phyloP scores from a whole-genome alignment of 2,113 vertebrate species.

The Onychorhynchus coronatus region DNA sequence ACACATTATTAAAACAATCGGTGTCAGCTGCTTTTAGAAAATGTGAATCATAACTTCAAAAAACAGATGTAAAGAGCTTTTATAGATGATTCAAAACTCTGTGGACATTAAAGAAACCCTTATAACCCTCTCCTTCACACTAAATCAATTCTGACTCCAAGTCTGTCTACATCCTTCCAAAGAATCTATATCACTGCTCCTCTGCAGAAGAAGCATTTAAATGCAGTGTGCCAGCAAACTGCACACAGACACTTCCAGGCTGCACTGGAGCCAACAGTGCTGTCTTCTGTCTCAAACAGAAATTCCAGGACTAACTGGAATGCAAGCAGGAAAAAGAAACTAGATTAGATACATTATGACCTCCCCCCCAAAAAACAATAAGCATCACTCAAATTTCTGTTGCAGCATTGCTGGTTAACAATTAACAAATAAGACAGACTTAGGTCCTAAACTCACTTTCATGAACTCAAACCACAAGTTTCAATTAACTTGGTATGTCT shows the following conservation, averaged over 20 bases:
- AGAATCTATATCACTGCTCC: neutral
- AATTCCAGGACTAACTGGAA: neutral
- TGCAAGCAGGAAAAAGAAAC: neutral
- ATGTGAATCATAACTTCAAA: constrained; percentile 12
- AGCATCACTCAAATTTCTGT: neutral
- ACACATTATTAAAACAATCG: neutral
- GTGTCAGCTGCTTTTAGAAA: neutral
- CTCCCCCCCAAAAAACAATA: neutral
- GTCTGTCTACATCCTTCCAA: neutral
- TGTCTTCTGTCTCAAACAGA: neutral
- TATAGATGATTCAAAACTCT: neutral
- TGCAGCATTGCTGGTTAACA: neutral
- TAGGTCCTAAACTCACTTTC: neutral
- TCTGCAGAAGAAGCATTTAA: neutral
- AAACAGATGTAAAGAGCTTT: neutral
- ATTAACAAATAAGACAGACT: neutral
- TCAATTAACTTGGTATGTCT: neutral
- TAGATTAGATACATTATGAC: neutral
- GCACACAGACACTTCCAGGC: neutral
- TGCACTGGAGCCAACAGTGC: neutral
- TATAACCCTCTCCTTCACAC: neutral
- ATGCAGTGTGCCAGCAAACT: neutral
- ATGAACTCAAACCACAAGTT: neutral
- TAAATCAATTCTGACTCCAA: neutral
- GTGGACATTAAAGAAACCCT: neutral